Evolutionary conservation across 1,140 invertebrate genomes (phyloP), one percentile per base, ranked within the genome.

Genomic region (Bombus fervidus): DNA sequence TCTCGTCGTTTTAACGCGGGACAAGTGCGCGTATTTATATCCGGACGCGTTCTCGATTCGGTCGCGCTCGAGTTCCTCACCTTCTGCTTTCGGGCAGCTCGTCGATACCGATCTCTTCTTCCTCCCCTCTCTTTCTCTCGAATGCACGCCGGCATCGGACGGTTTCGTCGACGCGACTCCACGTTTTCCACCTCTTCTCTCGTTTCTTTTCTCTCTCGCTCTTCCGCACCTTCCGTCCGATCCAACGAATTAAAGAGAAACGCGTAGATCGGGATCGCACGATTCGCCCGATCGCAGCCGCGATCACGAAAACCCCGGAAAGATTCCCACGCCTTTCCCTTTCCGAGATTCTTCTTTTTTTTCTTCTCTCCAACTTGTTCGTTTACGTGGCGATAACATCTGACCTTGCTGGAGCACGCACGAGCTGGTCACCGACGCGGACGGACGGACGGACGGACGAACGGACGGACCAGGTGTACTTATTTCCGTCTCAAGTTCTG

Each of bases 271-370:
- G 64, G 3, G 8, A 68, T 31, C n/a, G 34, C 31, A 2, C 64
- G 22, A 74, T 18, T 2, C 37, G 69, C 69, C 41, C 69, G 79
- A 64, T n/a, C 78, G 28, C 22, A 8, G 78, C 9, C 68, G 68
- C 41, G 75, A 28, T 39, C 80, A 47, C 83, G 89, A 83, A 88
- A 91, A 90, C 75, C 71, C 88, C 90, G 88, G 87, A 92, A 86
- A 92, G 91, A 83, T 93, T 93, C 92, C 92, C 92, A 93, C 92
- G 92, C 88, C 89, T 92, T 87, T 83, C 89, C 86, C 81, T 86
- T 86, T 80, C 86, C 87, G 39, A 59, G 74, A 85, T 90, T 84
- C 85, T 73, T 83, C 78, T 59, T 76, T 86, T 86, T 57, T 72
- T 73, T 8, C 59, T 37, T 47, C 69, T 75, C 68, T 84, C 71